These are phyloP conservation scores for Benitochromis conjunctus DNA, from an alignment of 2,113 vertebrate species.

Conservation along the genomic window DNA sequence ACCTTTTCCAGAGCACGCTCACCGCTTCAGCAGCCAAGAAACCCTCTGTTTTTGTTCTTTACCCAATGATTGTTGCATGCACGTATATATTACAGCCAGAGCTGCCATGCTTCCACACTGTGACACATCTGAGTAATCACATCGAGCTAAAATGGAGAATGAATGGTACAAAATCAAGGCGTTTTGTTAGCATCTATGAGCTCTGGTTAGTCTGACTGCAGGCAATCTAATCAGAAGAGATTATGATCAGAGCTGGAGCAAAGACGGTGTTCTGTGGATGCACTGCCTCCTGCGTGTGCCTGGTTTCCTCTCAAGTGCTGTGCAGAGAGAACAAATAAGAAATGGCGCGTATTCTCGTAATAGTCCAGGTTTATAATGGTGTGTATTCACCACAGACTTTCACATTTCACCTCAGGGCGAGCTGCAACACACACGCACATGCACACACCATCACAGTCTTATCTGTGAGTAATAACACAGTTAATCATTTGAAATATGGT, in stretches of 20 bases:
- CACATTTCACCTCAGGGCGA: not conserved
- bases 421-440: not conserved
- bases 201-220: constrained; percentile 10
- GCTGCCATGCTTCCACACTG: not conserved
- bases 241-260: constrained; percentile 30
- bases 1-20: constrained; percentile 38
- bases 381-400: not conserved
- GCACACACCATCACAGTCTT: not conserved
- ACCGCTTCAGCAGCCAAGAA: not conserved
- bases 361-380: constrained; percentile 7
- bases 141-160: not conserved
- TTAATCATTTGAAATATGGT: not conserved
- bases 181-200: constrained; percentile 22
- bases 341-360: not conserved
- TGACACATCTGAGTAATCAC: not conserved
- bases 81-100: not conserved
- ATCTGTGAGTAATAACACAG: not conserved
- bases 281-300: not conserved
- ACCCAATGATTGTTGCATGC: not conserved
- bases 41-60: not conserved
- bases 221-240: constrained; percentile 50
- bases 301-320: not conserved
- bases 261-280: not conserved
- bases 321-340: constrained; percentile 1
- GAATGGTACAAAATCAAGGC: constrained; percentile 6